Conservation (phyloP, 2,113 vertebrate species). For the Columbina picui region DNA sequence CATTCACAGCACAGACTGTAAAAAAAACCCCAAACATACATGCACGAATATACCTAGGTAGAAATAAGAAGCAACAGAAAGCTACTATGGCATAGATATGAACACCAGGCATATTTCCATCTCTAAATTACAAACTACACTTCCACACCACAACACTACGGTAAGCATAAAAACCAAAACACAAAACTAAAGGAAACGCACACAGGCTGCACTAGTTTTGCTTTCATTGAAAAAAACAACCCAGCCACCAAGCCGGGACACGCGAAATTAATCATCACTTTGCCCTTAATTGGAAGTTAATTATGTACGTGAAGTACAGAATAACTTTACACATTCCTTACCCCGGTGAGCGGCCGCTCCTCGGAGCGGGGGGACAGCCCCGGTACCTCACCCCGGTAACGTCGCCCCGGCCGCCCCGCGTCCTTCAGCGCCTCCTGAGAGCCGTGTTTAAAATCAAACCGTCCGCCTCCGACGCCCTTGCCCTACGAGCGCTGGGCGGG, state of each 20-base stretch:
- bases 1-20: accelerated
- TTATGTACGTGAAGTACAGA: neutral
- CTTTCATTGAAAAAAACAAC: neutral
- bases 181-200: too few species aligned
- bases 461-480: neutral
- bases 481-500: neutral
- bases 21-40: neutral
- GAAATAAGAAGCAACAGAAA: neutral
- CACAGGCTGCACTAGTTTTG: neutral
- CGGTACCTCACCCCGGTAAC: too few species aligned
- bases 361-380: too few species aligned
- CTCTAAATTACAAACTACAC: too few species aligned
- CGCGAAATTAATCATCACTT: neutral
- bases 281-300: neutral
- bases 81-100: accelerated
- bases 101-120: neutral
- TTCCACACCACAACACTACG: neutral
- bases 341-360: neutral
- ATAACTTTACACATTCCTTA: neutral
- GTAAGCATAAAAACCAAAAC: neutral
- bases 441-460: neutral
- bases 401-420: neutral
- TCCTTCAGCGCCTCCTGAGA: too few species aligned
- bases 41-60: neutral
- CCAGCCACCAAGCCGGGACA: neutral